Percentiles rank a stretch among this genome's conserved stretches.
Conservation (phyloP, 2,113 vertebrate genomes). For the Hypomesus transpacificus region DNA sequence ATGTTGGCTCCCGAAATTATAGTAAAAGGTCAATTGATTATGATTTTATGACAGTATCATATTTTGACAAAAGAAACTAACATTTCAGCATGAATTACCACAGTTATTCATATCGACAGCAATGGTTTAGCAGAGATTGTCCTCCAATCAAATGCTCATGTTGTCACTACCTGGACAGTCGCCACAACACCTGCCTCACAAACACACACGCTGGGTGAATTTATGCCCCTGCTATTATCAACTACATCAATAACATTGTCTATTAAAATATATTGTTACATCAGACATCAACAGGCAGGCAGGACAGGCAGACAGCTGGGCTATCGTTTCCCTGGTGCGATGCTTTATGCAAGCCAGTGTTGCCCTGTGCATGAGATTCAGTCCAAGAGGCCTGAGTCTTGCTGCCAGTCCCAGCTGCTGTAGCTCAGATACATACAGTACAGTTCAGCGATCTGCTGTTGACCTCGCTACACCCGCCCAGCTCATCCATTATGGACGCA, state of each 20-base stretch:
- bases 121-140: neutral
- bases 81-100: no score
- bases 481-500: neutral
- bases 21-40: no score
- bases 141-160: neutral
- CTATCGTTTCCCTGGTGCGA: conserved; percentile 39
- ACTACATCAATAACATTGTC: neutral
- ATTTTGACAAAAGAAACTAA: no score
- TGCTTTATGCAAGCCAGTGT: conserved; percentile 34
- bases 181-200: neutral
- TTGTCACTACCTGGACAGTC: neutral
- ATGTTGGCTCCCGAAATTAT: no score
- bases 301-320: conserved; percentile 15
- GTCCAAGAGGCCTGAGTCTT: conserved; percentile 23
- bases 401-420: conserved; percentile 42
- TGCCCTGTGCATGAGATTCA: conserved; percentile 55
- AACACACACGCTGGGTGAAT: conserved; percentile 36
- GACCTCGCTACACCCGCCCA: neutral
- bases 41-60: no score
- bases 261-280: conserved; percentile 33
- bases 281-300: conserved; percentile 13
- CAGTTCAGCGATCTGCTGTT: neutral
- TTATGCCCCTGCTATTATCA: conserved; percentile 15
- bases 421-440: neutral
- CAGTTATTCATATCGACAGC: no score